Evolutionary conservation across 2,113 vertebrate species (phyloP).

Genomic region (Pygoscelis adeliae): DNA sequence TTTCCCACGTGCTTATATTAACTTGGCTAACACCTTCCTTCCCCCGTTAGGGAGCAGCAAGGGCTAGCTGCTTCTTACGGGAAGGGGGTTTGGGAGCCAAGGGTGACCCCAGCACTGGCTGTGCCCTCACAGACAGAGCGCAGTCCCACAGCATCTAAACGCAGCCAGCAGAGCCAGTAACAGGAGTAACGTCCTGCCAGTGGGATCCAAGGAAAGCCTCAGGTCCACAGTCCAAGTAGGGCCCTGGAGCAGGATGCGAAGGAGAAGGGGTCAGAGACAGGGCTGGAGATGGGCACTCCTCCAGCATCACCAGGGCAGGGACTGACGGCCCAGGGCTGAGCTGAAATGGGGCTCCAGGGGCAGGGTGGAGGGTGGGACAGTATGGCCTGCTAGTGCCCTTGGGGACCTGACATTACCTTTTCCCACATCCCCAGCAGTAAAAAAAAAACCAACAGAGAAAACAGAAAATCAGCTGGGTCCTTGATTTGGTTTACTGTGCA

Average conservation of each 20-base stretch:
- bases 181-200: rapidly evolving
- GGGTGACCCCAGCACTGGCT: background rate
- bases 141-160: background rate
- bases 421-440: background rate
- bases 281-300: background rate
- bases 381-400: no score
- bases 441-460: background rate
- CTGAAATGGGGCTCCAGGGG: background rate
- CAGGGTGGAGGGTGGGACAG: background rate
- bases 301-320: background rate
- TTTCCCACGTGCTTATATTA: background rate
- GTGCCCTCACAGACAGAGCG: rapidly evolving
- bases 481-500: background rate
- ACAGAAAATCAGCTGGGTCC: background rate
- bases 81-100: background rate
- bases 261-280: background rate
- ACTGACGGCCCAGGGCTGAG: background rate
- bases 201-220: background rate
- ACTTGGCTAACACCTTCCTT: background rate
- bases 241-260: rapidly evolving
- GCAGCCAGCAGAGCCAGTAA: background rate
- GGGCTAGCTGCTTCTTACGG: background rate
- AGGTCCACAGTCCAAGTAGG: background rate
- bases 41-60: background rate
- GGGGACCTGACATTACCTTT: no score